Evolutionary conservation across 2,888 invertebrate species (phyloP).

Genomic region (Ichneumoninae sp.): DNA sequence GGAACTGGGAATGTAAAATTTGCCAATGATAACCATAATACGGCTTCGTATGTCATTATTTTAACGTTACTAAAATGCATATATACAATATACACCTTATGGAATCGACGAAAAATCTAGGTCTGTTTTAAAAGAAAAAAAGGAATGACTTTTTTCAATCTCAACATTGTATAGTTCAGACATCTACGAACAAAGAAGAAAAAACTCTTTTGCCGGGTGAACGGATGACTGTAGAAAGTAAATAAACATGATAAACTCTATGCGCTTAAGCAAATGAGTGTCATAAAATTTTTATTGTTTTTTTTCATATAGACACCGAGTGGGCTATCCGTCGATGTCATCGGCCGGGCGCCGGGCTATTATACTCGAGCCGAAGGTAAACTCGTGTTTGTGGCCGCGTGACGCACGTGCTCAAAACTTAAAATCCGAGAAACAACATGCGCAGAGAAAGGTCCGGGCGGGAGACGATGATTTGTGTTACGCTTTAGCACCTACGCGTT

Average conservation of each 20-base stretch:
- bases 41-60: background rate
- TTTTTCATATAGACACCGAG: background rate
- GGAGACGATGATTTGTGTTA: slow-evolving; percentile 4
- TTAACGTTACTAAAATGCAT: background rate
- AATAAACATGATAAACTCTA: background rate
- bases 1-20: background rate
- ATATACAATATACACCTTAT: background rate
- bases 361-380: background rate
- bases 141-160: too few relatives aligned
- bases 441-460: background rate
- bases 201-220: background rate
- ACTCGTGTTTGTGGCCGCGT: background rate
- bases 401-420: slow-evolving; percentile 3
- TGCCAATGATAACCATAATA: background rate
- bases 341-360: background rate
- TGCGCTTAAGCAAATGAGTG: background rate
- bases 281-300: background rate
- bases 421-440: background rate
- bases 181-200: background rate
- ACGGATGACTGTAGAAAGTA: background rate
- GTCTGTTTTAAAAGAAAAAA: background rate
- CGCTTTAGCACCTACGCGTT: slow-evolving; percentile 10
- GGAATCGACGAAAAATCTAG: background rate
- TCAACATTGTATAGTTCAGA: too few relatives aligned
- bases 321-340: background rate